Evolutionary conservation across 2,113 vertebrate species (phyloP).

Genomic region (Syngnathus floridae): DNA sequence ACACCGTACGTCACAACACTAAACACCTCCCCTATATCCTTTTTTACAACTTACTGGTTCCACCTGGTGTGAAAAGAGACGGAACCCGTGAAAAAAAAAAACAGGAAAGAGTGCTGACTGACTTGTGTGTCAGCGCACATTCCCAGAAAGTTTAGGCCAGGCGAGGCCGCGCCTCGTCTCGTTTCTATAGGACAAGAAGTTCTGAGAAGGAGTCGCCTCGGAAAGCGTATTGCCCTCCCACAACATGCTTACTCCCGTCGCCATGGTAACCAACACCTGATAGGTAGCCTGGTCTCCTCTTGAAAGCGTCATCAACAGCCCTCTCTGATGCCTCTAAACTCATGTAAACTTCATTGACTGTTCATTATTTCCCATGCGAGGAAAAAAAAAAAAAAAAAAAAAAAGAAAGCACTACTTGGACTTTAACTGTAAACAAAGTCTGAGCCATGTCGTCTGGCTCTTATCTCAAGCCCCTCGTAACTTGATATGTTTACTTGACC

Average conservation of each 20-base stretch:
- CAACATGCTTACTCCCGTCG: conserved; percentile 40
- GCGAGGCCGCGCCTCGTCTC: conserved; percentile 53
- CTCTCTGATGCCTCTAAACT: not conserved
- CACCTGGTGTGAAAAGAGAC: conserved; percentile 37
- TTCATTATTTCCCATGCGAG: not conserved
- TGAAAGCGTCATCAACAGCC: conserved; percentile 26
- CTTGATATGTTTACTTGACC: conserved; percentile 7
- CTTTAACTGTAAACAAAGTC: not conserved
- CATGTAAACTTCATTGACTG: not conserved
- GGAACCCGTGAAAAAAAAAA: conserved; percentile 57
- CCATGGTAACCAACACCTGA: conserved; percentile 47
- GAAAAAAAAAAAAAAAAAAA: not conserved
- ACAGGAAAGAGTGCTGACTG: conserved; percentile 62
- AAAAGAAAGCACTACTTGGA: not conserved
- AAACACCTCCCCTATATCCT: conserved; percentile 19
- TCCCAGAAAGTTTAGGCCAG: conserved; percentile 60
- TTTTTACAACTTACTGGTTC: conserved; percentile 38
- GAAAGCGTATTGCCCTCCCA: conserved; percentile 30
- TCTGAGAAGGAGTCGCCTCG: conserved; percentile 41
- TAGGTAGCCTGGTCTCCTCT: conserved; percentile 20
- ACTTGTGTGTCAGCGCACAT: conserved; percentile 44
- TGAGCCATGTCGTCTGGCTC: not conserved
- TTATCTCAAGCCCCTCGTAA: not conserved
- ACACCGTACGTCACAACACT: conserved; percentile 18
- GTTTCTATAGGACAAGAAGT: conserved; percentile 43